Conservation (phyloP, 92 coral and sea anemone species). For the Palythoa heliodiscus region DNA sequence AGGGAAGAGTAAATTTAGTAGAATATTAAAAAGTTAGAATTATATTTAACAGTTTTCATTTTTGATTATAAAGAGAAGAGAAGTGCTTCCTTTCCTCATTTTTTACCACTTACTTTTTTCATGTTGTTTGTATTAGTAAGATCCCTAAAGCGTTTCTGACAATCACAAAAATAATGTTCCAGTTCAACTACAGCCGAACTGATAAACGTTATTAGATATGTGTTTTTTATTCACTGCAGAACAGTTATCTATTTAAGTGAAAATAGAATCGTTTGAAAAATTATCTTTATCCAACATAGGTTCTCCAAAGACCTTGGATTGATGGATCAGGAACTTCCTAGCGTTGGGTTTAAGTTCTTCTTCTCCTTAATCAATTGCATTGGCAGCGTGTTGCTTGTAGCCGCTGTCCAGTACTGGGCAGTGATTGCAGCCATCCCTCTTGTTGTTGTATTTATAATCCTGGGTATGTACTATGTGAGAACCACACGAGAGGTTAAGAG, state of each 20-base stretch:
- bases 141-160: not conserved
- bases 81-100: no score
- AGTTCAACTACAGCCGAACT: not conserved
- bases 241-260: not conserved
- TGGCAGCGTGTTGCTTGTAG: slow-evolving; percentile 44
- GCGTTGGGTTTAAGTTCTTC: slow-evolving; percentile 37
- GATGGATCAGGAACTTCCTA: slow-evolving; percentile 30
- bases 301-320: slow-evolving; percentile 43
- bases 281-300: not conserved
- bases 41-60: no score
- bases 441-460: slow-evolving; percentile 38
- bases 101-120: not conserved
- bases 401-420: slow-evolving; percentile 50
- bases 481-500: slow-evolving; percentile 56
- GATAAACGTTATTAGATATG: not conserved
- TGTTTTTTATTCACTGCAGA: no score
- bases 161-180: no score
- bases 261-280: not conserved
- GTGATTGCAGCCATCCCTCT: slow-evolving; percentile 58
- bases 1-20: no score
- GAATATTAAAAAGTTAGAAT: no score
- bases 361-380: slow-evolving; percentile 34
- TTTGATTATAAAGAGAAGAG: no score
- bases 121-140: not conserved
- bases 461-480: slow-evolving; percentile 52